Percentiles rank a stretch among this genome's conserved stretches.
These are phyloP conservation scores for Prinia subflava DNA, from an alignment of 2,113 vertebrate species.

Conservation along the genomic window DNA sequence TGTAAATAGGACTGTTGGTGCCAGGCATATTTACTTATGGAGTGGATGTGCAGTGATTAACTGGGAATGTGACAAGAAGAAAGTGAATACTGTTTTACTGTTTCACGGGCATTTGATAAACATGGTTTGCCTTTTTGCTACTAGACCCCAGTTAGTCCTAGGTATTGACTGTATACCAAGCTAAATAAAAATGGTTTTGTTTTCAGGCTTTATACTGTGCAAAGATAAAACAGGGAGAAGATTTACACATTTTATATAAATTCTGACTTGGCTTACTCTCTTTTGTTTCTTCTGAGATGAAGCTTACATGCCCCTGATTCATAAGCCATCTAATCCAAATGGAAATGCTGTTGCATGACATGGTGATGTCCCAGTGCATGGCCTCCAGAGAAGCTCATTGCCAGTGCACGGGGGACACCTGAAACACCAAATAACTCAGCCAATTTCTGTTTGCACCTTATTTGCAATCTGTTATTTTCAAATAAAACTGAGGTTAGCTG, in stretches of 20 bases:
- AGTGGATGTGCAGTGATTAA: neutral
- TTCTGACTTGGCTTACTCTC: neutral
- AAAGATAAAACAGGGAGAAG: neutral
- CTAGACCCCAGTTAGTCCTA: neutral
- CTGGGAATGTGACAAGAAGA: neutral
- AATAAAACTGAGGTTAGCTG: neutral
- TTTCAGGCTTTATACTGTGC: neutral
- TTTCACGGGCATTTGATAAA: neutral
- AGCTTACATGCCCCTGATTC: neutral
- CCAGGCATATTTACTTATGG: neutral
- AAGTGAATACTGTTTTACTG: neutral
- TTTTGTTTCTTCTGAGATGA: neutral
- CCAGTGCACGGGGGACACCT: neutral
- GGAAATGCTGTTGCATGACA: neutral
- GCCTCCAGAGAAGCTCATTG: neutral
- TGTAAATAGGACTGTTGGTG: neutral
- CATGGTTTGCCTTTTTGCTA: neutral
- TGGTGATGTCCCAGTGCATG: accelerated
- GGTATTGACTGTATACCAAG: neutral
- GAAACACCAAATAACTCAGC: neutral
- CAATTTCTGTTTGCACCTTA: neutral
- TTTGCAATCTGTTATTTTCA: neutral
- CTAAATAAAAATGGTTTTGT: neutral
- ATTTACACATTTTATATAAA: neutral
- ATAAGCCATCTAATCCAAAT: neutral